phyloP scores from a whole-genome alignment of 2,888 invertebrate species.

The Lingula anatina region DNA sequence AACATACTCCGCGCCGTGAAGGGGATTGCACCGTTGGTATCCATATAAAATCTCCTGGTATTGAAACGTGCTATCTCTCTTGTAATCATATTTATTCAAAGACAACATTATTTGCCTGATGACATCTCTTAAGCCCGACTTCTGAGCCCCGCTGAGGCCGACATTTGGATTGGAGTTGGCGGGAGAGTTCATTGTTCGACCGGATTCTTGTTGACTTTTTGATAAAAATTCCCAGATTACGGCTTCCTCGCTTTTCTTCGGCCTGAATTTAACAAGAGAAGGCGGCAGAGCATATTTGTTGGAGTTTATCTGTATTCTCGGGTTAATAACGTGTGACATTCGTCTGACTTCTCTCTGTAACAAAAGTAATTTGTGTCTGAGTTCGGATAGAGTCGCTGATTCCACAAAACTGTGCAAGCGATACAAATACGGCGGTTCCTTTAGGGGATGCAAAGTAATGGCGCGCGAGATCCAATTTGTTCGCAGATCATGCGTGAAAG shows the following conservation, averaged over 20 bases:
- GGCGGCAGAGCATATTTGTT: too few species aligned
- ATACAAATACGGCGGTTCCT: conserved; percentile 77
- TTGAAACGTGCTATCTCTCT: conserved; percentile 87
- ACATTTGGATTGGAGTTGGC: conserved; percentile 81
- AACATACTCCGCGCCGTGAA: conserved; percentile 88
- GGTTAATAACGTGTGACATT: conserved; percentile 13
- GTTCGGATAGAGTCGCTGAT: conserved; percentile 54
- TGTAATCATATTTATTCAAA: conserved; percentile 83
- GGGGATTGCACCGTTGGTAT: conserved; percentile 77
- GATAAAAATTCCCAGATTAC: conserved; percentile 81
- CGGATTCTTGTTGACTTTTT: too few species aligned
- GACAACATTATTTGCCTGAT: conserved; percentile 79
- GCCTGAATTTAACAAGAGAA: conserved; percentile 67
- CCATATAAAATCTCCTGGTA: conserved; percentile 93
- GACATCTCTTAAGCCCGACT: conserved; percentile 79
- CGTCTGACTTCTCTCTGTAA: conserved; percentile 64
- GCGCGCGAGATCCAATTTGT: too few species aligned
- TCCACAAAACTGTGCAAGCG: conserved; percentile 81
- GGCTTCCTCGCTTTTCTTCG: conserved; percentile 64
- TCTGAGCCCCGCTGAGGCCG: conserved; percentile 73
- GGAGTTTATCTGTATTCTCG: too few species aligned
- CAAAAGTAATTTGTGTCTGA: conserved; percentile 68
- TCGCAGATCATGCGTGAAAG: conserved; percentile 81
- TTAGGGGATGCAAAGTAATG: conserved; percentile 89
- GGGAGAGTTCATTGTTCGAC: conserved; percentile 71